These are phyloP conservation scores for Sitophilus oryzae DNA, from an alignment of 1,140 invertebrate genomes.

Conservation along the genomic window DNA sequence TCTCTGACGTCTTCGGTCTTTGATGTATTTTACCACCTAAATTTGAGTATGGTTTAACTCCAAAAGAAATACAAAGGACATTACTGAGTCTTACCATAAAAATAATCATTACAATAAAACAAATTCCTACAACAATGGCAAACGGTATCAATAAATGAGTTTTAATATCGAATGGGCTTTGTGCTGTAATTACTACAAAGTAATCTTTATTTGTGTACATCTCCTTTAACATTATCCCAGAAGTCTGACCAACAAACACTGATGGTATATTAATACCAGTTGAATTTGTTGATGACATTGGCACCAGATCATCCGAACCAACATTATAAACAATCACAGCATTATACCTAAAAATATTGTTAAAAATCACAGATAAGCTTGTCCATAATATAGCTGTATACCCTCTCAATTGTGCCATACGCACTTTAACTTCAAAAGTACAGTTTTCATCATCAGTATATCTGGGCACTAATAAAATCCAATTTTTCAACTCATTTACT, in stretches of 20 bases:
- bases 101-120: conserved; percentile 77
- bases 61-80: too few species aligned
- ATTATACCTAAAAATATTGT: conserved; percentile 47
- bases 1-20: conserved; percentile 69
- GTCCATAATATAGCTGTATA: too few species aligned
- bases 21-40: conserved; percentile 70
- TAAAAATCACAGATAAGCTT: too few species aligned
- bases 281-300: conserved; percentile 62
- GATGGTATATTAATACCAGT: conserved; percentile 65
- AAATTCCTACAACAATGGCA: conserved; percentile 82
- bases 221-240: conserved; percentile 56
- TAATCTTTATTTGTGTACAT: conserved; percentile 59
- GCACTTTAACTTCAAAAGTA: conserved; percentile 76
- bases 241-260: conserved; percentile 69
- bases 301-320: conserved; percentile 67
- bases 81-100: conserved; percentile 61
- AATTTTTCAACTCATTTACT: conserved; percentile 55
- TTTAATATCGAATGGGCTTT: conserved; percentile 77
- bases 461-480: conserved; percentile 71
- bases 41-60: too few species aligned
- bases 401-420: conserved; percentile 70
- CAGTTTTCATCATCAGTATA: conserved; percentile 58
- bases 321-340: conserved; percentile 84
- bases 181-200: conserved; percentile 72
- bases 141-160: conserved; percentile 83